Evolutionary conservation across 2,113 vertebrate species (phyloP), one percentile per base, ranked within the genome.

Genomic region (Chloroceryle aenea): DNA sequence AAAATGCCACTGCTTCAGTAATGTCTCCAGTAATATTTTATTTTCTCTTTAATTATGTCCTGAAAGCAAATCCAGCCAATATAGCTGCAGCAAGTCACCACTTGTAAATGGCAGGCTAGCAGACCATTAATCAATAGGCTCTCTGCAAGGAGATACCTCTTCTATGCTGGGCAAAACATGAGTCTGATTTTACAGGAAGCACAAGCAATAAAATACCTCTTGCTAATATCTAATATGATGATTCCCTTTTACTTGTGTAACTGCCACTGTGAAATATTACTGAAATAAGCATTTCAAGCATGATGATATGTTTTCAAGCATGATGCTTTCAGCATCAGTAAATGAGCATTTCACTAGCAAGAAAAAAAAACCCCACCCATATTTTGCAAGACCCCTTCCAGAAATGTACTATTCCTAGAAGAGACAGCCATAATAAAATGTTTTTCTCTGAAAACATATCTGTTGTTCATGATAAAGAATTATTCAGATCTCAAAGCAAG

Each of bases 181-280:
- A 92, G 36, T 59, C 64, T 73, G 90, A 36, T 94, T 90, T 95
- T 94, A 78, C 92, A 96, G 92, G 52, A 92, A 56, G 64, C 73
- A 75, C 20, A 83, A 82, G 90, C 90, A 94, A 79, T 95, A 94
- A 97, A 96, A 95, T 87, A 90, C 64, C 61, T 32, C 82, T 68
- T 56, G 69, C 76, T 94, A 94, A 94, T 88, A 91, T 34, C 83
- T 96, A 90, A 93, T 53, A 76, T 32, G 69, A 90, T 92, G 83
- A 90, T 90, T 85, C 84, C 73, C 73, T 94, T 95, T 94, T 87
- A 94, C 92, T 92, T 92, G 69, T 95, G 74, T 85, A 92, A 86
- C 92, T 94, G 95, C 72, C 95, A 97, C 69, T 42, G 53, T 95
- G 93, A 95, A 94, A 96, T 97, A 96, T 89, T 86, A 96, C 80